phyloP scores from a whole-genome alignment of 2,888 invertebrate genomes.

The Rotaria socialis region DNA sequence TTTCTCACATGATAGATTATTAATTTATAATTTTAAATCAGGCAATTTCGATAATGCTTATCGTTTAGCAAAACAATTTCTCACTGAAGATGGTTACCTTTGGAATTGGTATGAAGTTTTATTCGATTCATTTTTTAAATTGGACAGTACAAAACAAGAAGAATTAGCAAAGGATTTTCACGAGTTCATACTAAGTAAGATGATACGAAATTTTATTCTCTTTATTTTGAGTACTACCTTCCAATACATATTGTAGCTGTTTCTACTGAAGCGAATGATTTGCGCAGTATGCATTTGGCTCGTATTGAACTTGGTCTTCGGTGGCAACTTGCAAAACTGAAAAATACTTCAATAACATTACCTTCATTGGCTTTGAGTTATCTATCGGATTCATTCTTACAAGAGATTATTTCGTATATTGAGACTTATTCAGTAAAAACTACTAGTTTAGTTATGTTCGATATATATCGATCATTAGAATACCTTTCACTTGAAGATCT shows the following conservation, averaged over 20 bases:
- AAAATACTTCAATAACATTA: background rate
- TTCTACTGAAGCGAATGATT: background rate
- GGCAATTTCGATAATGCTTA: background rate
- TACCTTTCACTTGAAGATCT: background rate
- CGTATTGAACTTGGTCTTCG: constrained; percentile 6
- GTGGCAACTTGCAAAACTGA: background rate
- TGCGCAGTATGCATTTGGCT: constrained; percentile 6
- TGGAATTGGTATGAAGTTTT: constrained; percentile 37
- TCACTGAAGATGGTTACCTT: background rate
- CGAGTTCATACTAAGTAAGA: background rate
- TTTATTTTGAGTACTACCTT: background rate
- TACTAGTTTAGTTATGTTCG: background rate
- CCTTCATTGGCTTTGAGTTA: background rate
- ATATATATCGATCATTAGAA: constrained; percentile 7
- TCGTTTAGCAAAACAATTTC: background rate
- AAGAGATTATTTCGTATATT: background rate
- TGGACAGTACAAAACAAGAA: background rate
- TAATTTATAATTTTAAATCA: constrained; percentile 13
- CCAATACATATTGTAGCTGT: background rate
- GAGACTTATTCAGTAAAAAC: constrained; percentile 28
- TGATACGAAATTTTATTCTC: background rate
- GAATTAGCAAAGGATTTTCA: background rate
- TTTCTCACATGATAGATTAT: background rate
- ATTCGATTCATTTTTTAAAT: constrained; percentile 23
- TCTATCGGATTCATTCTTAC: background rate